A percentile compares a stretch with the other conserved stretches of the same genome.
These are phyloP conservation scores for Horisme vitalbata DNA, from an alignment of 2,888 invertebrate species.

Conservation along the genomic window DNA sequence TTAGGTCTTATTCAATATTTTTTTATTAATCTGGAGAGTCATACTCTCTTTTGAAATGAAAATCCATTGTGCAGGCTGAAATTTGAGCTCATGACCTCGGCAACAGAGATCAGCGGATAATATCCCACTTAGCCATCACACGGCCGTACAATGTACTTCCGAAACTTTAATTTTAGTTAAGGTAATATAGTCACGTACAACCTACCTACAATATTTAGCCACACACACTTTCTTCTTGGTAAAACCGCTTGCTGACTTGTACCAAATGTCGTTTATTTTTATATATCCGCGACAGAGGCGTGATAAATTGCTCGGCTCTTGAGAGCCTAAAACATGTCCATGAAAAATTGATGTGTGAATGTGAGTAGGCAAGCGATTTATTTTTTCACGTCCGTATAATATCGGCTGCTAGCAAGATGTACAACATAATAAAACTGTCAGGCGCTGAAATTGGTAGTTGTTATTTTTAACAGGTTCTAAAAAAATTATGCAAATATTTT, in stretches of 20 bases:
- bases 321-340: slow-evolving; percentile 51
- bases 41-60: too few species aligned
- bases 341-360: slow-evolving; percentile 60
- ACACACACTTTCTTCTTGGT: too few species aligned
- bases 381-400: slow-evolving; percentile 32
- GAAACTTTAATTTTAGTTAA: too few species aligned
- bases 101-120: too few species aligned
- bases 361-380: slow-evolving; percentile 41
- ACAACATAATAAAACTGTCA: slow-evolving; percentile 32
- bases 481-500: too few species aligned
- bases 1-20: slow-evolving; percentile 9
- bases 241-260: too few species aligned
- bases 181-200: too few species aligned
- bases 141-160: too few species aligned
- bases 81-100: too few species aligned
- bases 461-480: slow-evolving; percentile 10
- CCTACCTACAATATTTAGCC: too few species aligned
- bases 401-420: slow-evolving; percentile 29
- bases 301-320: slow-evolving; percentile 65
- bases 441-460: slow-evolving; percentile 21
- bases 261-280: slow-evolving; percentile 42
- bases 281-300: slow-evolving; percentile 50
- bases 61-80: too few species aligned
- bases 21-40: slow-evolving; percentile 7
- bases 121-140: too few species aligned